Conservation (phyloP, 2,113 vertebrate species). For the Gobiocypris rarus region DNA sequence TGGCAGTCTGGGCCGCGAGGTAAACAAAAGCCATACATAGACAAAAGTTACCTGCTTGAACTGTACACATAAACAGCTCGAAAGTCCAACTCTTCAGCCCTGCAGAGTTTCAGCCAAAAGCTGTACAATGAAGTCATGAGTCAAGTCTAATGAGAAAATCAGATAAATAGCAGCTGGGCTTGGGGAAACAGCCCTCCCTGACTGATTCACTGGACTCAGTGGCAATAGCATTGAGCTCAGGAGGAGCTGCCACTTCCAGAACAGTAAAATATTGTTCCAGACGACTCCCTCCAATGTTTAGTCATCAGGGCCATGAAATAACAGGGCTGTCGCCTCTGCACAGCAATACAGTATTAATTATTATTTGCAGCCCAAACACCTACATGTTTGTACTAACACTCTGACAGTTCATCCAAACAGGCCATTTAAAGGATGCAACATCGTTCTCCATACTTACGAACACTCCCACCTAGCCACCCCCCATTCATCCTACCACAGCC, state of each 20-base stretch:
- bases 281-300: constrained; percentile 80
- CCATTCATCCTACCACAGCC: constrained; percentile 71
- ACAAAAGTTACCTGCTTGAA: constrained; percentile 48
- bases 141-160: constrained; percentile 83
- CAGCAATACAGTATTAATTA: constrained; percentile 90
- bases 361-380: constrained; percentile 91
- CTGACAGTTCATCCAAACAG: constrained; percentile 92
- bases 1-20: constrained; percentile 22
- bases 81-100: constrained; percentile 59
- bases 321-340: constrained; percentile 82
- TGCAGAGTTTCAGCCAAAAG: constrained; percentile 68
- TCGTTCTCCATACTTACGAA: constrained; percentile 81
- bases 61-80: constrained; percentile 52
- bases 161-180: constrained; percentile 79
- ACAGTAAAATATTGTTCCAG: constrained; percentile 89
- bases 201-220: constrained; percentile 83
- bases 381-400: constrained; percentile 92
- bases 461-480: constrained; percentile 57
- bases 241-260: constrained; percentile 76
- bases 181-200: constrained; percentile 70
- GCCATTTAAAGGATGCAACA: constrained; percentile 89
- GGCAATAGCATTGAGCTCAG: constrained; percentile 75
- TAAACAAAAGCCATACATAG: constrained; percentile 41
- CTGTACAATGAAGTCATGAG: constrained; percentile 76
- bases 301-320: constrained; percentile 85